Evolutionary conservation across 2,113 vertebrate genomes (phyloP).

Genomic region (Pongo abelii): DNA sequence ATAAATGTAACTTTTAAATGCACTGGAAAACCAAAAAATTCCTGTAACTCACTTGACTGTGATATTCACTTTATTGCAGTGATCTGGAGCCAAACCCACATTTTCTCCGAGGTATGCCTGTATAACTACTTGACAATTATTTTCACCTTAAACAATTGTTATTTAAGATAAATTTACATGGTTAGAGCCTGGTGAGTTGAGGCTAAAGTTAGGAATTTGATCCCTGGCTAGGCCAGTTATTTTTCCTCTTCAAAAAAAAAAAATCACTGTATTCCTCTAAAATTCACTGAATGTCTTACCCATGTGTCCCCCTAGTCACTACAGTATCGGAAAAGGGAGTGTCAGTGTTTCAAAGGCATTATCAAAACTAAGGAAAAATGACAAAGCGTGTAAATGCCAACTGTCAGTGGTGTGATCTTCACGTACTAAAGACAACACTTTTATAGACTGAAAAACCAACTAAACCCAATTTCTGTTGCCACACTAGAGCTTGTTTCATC

Average conservation of each 20-base stretch:
- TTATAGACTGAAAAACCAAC: background rate
- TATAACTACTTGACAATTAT: background rate
- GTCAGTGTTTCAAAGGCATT: background rate
- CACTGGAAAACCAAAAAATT: background rate
- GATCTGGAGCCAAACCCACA: background rate
- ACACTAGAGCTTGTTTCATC: background rate
- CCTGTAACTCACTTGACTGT: background rate
- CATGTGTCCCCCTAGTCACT: background rate
- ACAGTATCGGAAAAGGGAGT: background rate
- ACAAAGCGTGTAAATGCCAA: fast-evolving
- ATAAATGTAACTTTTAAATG: background rate
- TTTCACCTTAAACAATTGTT: background rate
- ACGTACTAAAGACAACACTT: background rate
- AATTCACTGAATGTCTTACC: background rate
- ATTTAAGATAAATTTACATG: background rate
- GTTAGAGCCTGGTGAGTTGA: background rate
- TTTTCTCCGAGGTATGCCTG: background rate
- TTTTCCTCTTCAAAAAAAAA: background rate
- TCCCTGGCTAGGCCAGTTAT: no score
- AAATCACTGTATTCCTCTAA: background rate
- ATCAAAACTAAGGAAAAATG: background rate
- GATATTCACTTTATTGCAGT: background rate
- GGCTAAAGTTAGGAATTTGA: background rate
- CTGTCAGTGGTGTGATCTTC: background rate
- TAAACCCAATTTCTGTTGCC: background rate